Evolutionary conservation across 2,888 invertebrate genomes (phyloP), one percentile per base, ranked within the genome.

Genomic region (Synanthedon tipuliformis): DNA sequence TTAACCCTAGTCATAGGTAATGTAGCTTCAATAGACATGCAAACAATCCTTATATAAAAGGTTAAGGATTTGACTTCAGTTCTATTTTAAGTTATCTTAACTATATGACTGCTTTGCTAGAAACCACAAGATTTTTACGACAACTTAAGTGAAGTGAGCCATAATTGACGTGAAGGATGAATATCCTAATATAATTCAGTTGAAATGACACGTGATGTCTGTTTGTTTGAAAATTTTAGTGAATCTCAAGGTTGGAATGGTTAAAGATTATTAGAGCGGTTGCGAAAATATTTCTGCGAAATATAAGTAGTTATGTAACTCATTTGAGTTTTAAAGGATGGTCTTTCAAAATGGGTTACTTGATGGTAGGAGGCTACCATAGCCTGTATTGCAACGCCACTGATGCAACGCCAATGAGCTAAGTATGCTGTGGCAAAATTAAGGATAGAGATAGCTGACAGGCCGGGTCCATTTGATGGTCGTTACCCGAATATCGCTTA

Each of bases 181-280:
- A 60, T 34, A 34, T n/a, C n/a, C n/a, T 59, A 63, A 59, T 57
- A 60, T 58, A 61, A 61, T 61, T 62, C 64, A 57, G 59, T 59
- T 52, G 56, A 58, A 64, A 65, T 63, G 63, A 51, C 55, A 54
- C 53, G 51, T 40, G 52, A 15, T 27, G 51, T 54, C 48, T 57
- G 53, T 16, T 15, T 54, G 58, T 58, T 52, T 56, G 41, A 54
- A 51, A 61, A 60, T 59, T 64, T 63, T 61, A 59, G 62, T 66
- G 57, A 66, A 57, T 54, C 53, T 58, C 75, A 74, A 78, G 78
- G 78, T 61, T 68, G 52, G 57, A 73, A 62, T 64, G 27, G 72
- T 78, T 71, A 61, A 61, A 53, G 53, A 56, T 55, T 56, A 56
- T 62, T 53, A 41, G 50, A 45, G 13, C 45, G n/a, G 45, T n/a